These are phyloP conservation scores for Danionella cerebrum DNA, from an alignment of 2,113 vertebrate species.

Conservation along the genomic window DNA sequence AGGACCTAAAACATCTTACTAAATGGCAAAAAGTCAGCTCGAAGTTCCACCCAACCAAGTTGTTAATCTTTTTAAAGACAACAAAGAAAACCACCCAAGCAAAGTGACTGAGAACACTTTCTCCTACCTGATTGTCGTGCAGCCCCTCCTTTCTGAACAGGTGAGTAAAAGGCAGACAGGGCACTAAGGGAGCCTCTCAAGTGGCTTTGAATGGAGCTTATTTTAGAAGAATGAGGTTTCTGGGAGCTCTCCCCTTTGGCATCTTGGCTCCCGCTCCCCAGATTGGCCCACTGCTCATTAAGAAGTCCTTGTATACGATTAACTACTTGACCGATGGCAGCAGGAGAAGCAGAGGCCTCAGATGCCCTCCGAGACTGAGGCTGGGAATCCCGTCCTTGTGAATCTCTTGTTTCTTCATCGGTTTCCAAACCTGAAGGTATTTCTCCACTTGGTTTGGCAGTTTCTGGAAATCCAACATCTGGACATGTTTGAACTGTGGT, in stretches of 20 bases:
- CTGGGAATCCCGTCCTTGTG: conserved; percentile 29
- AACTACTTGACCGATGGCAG: conserved; percentile 83
- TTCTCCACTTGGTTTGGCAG: conserved; percentile 1
- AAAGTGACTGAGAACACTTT: background rate
- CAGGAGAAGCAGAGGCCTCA: conserved; percentile 64
- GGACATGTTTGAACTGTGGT: conserved; percentile 17
- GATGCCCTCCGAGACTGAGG: conserved; percentile 45
- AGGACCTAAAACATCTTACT: too few relatives aligned
- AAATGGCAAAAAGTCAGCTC: too few relatives aligned
- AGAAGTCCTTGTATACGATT: conserved; percentile 90
- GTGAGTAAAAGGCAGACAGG: conserved; percentile 85
- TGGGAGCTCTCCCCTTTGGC: conserved; percentile 57
- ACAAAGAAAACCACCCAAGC: too few relatives aligned
- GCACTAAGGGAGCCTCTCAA: conserved; percentile 91
- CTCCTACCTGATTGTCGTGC: conserved; percentile 66
- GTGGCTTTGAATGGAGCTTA: conserved; percentile 94
- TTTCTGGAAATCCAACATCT: background rate
- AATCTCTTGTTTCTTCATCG: conserved; percentile 27
- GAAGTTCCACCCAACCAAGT: too few relatives aligned
- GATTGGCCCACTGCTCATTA: conserved; percentile 90
- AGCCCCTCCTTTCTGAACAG: conserved; percentile 64
- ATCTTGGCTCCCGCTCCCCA: conserved; percentile 81
- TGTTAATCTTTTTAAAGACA: too few relatives aligned
- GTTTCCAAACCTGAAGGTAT: conserved; percentile 22
- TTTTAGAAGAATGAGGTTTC: conserved; percentile 72